Evolutionary conservation across 2,888 invertebrate species (phyloP).

Genomic region (Acheta domesticus): DNA sequence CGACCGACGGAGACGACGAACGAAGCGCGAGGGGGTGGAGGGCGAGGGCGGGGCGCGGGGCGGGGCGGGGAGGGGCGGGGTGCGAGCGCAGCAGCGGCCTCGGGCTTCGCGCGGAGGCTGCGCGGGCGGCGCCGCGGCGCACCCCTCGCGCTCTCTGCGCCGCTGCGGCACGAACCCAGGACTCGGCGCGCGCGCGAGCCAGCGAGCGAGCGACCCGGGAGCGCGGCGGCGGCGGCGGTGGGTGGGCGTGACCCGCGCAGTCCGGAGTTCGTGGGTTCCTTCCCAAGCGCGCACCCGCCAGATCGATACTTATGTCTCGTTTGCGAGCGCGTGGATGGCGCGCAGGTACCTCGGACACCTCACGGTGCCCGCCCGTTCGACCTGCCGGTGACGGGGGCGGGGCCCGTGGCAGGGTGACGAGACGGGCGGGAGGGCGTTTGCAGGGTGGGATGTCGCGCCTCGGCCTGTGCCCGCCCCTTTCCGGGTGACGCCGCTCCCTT

Average conservation of each 20-base stretch:
- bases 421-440: too few species aligned
- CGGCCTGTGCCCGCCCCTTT: too few species aligned
- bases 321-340: neutral
- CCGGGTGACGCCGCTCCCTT: too few species aligned
- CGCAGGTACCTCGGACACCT: neutral
- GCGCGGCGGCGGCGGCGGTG: neutral
- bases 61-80: neutral
- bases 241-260: neutral
- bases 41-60: neutral
- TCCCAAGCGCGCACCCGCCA: neutral
- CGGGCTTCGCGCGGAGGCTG: too few species aligned
- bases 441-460: too few species aligned
- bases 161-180: neutral
- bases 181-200: neutral
- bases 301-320: slow-evolving; percentile 5
- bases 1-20: slow-evolving; percentile 34
- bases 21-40: slow-evolving; percentile 33
- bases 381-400: too few species aligned
- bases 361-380: neutral
- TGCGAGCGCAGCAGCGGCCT: neutral
- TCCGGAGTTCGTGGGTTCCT: neutral
- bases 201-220: neutral
- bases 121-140: too few species aligned
- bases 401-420: too few species aligned
- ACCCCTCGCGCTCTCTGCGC: neutral